Percentiles rank a stretch among this genome's conserved stretches.
phyloP scores from a whole-genome alignment of 2,113 vertebrate species.

The Ameiurus melas region DNA sequence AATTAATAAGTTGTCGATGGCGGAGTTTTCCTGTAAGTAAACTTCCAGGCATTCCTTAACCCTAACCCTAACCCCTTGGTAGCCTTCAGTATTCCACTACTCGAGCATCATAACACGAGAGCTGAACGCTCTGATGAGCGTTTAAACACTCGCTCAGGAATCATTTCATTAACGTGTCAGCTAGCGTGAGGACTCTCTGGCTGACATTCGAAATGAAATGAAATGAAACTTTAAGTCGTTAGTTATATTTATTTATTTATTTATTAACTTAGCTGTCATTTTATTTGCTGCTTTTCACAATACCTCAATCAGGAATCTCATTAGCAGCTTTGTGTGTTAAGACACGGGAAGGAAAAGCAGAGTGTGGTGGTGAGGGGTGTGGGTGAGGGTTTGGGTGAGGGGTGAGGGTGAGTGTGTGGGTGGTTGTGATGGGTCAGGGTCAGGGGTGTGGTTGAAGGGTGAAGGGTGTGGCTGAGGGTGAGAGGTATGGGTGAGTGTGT shows the following conservation, averaged over 20 bases:
- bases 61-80: not conserved
- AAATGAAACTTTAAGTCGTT: not conserved
- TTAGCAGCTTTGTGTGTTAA: conserved; percentile 25
- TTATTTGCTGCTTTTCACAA: conserved; percentile 6
- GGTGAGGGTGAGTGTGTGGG: no score
- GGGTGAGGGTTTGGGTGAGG: no score
- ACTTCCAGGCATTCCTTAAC: not conserved
- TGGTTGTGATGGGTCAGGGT: no score
- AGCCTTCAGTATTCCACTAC: conserved; percentile 20
- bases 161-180: conserved; percentile 8
- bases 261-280: conserved; percentile 10
- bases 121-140: not conserved
- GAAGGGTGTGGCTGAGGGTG: not conserved
- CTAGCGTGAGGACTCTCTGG: conserved; percentile 14
- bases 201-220: conserved; percentile 43
- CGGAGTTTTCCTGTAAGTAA: not conserved
- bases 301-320: conserved; percentile 27
- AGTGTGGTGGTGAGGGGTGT: not conserved
- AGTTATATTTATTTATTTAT: not conserved
- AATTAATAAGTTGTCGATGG: not conserved
- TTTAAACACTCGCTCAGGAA: conserved; percentile 14
- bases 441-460: not conserved
- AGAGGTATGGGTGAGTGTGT: no score
- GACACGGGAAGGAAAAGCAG: not conserved
- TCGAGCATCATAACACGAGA: not conserved